Base-by-base conservation (phyloP, 1,140 invertebrate genomes). In the Babylonia areolata region DNA sequence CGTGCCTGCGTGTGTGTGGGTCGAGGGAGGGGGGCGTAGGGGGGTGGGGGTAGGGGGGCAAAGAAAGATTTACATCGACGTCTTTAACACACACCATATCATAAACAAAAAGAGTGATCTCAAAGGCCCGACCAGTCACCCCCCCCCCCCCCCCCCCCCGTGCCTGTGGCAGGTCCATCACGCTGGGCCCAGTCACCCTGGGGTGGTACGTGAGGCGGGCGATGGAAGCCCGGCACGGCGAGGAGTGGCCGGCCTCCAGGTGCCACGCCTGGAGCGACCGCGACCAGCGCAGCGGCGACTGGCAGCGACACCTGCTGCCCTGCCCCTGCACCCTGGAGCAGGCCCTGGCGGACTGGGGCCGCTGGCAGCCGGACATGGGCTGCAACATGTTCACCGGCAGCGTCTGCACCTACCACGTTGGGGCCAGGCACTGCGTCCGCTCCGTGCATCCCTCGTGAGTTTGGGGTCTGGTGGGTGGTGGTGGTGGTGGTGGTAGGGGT, bases 301-400 rank as follows among this genome's bases (percentile, higher is more conserved):
- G 93, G 93, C 78, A 91, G 15, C 40, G 89, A 1, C 80, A 87
- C 3, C 92, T 95, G 23, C 96, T 96, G 17, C 95, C 97, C 28
- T 99, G 98, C 92, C 99, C 99, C 0, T 99, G 99, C 92, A 98
- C 96, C 0, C 90, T 99, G 85, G 96, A 97, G 87, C 98, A 99
- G 91, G 98, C 98, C 0, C 92, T 98, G 1, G 95, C 96, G 51
- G 98, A 99, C 91, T 97, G 97, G 93, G 99, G 99, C 17, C 95
- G 98, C 28, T 99, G 97, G 93, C 95, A 98, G 88, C 97, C 98
- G 0, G 98, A 99, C 93, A 96, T 96, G 78, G 96, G 97, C 83
- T 99, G 99, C 92, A 91, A 92, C 84, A 84, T 93, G 54, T 98
- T 99, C 93, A 88, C 91, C 11, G 97, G 98, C 92, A 96, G 97